Percentiles rank a stretch among this genome's conserved stretches.
Evolutionary conservation across 92 coral and sea anemone genomes (phyloP).

Genomic region (Umimayanthus chanpuru): DNA sequence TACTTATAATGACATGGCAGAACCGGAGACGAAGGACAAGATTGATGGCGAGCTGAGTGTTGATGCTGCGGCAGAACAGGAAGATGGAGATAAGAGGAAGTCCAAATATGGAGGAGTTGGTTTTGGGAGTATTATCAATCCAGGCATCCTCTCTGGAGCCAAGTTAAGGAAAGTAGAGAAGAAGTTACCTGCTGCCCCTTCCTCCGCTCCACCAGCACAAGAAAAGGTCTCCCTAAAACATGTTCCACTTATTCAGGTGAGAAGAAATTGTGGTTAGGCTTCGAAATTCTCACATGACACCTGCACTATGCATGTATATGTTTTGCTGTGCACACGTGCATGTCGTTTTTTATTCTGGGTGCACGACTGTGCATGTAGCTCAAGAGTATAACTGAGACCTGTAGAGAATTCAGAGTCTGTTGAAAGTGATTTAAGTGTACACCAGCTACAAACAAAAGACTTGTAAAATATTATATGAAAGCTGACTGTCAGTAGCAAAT

Average conservation of each 20-base stretch:
- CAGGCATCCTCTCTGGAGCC: slow-evolving; percentile 71
- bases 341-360: too few relatives aligned
- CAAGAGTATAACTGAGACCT: too few relatives aligned
- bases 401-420: too few relatives aligned
- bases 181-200: slow-evolving; percentile 11
- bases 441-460: too few relatives aligned
- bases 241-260: slow-evolving; percentile 19
- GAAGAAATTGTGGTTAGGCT: neutral
- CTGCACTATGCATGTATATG: too few relatives aligned
- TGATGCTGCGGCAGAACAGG: slow-evolving; percentile 44
- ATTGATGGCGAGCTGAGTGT: slow-evolving; percentile 38
- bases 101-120: slow-evolving; percentile 83
- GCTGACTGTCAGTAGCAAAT: too few relatives aligned
- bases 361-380: too few relatives aligned
- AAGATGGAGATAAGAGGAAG: slow-evolving; percentile 58
- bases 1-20: neutral
- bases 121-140: slow-evolving; percentile 76
- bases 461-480: too few relatives aligned
- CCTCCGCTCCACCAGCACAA: neutral
- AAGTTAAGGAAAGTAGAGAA: slow-evolving; percentile 73
- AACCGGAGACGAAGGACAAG: neutral
- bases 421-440: too few relatives aligned
- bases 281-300: too few relatives aligned
- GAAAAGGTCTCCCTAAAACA: slow-evolving; percentile 1
- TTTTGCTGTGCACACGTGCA: too few relatives aligned